Percentiles rank a stretch among this genome's conserved stretches.
Conservation (phyloP, 1,140 invertebrate genomes). For the Euglossa dilemma region DNA sequence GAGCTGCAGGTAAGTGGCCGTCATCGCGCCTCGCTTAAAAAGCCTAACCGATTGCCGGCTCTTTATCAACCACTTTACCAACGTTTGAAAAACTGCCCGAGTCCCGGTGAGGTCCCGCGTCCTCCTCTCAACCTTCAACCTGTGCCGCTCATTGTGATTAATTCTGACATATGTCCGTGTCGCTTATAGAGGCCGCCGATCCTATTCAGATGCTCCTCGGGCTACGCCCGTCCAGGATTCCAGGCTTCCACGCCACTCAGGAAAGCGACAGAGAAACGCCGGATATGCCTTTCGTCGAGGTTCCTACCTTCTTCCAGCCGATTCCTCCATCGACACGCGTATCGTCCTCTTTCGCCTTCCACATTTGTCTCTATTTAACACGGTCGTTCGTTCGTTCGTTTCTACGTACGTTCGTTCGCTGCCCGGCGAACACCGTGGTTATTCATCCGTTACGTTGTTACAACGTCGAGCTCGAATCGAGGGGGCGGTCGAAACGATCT, state of each 20-base stretch:
- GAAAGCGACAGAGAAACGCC: background rate
- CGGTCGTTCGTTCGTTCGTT: background rate
- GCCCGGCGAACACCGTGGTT: background rate
- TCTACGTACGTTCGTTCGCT: too few relatives aligned
- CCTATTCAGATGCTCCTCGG: slow-evolving; percentile 51
- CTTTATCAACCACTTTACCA: slow-evolving; percentile 66
- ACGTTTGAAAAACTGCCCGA: slow-evolving; percentile 45
- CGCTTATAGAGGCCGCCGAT: slow-evolving; percentile 55
- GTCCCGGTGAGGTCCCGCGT: slow-evolving; percentile 30
- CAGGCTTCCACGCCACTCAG: slow-evolving; percentile 16
- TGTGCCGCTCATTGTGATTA: slow-evolving; percentile 61
- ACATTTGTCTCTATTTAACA: slow-evolving; percentile 28
- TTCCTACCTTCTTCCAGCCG: background rate
- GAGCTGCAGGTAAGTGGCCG: slow-evolving; percentile 62
- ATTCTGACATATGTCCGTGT: slow-evolving; percentile 69
- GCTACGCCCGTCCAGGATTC: background rate
- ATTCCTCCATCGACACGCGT: slow-evolving; percentile 3
- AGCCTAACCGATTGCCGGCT: slow-evolving; percentile 66
- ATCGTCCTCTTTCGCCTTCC: background rate
- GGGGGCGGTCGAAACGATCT: slow-evolving; percentile 59
- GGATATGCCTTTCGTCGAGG: slow-evolving; percentile 3
- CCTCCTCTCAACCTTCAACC: slow-evolving; percentile 47
- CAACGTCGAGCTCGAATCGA: slow-evolving; percentile 62
- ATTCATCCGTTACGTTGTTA: slow-evolving; percentile 70
- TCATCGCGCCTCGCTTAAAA: slow-evolving; percentile 60